Base-by-base conservation (phyloP, 2,797 vertebrate species). In the Columba guinea region DNA sequence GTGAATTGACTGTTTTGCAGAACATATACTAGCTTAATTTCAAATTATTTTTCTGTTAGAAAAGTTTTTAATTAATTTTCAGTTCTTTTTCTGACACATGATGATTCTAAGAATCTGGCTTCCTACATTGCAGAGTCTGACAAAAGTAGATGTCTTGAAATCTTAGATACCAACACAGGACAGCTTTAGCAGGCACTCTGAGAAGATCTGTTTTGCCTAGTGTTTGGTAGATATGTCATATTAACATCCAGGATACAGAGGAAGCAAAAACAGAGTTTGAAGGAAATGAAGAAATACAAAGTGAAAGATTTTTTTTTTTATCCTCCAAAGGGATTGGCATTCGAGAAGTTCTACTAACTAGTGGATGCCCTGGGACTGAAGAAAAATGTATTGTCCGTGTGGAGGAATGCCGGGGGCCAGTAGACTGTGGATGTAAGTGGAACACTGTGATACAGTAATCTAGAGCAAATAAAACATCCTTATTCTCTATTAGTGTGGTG, bases 321-420 rank as follows among this genome's bases (percentile, higher is more conserved):
- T 64, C 21, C 39, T 77, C 34, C 55, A 39, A 96, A 97, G 94
- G 96, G 65, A 68, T 94, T 56, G 95, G 95, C 76, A 82, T 97
- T 81, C 84, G 92, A 95, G 97, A 97, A 97, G 89, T 98, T 95
- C 67, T 97, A 41, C 93, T 97, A 96, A 97, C 86, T 52, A 94
- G 77, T 35, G 97, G 96, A 83, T 98, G 97, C 55, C 96, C 95
- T 91, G 96, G 90, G 28, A 63, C 86, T 64, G 97, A 98, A 96
- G 77, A 91, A 91, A 98, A 97, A 73, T 96, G 93, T 81, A 39
- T 96, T n/a, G 59, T 97, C 16, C 80, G 49, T 44, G 71, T 97
- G 37, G 96, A 98, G 89, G 96, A 97, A 69, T 97, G 96, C 49
- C 73, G 32, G 10, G 55, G 94, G 60, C 94, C 94, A 2, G 75